Evolutionary conservation across 2,113 vertebrate species (phyloP).

Genomic region (Myotis brandtii): DNA sequence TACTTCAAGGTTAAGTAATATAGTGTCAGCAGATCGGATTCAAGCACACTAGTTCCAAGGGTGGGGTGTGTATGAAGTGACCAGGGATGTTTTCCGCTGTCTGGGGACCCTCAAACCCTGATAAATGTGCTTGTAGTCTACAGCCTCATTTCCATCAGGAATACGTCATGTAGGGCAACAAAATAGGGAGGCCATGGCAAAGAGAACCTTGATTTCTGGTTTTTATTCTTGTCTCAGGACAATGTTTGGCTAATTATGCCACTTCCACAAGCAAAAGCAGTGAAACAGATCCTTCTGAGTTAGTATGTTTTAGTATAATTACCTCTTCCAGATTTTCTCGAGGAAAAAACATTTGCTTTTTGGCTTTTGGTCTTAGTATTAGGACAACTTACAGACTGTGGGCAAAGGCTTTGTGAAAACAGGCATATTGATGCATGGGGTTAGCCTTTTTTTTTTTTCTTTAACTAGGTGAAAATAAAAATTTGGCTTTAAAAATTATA

Average conservation of each 20-base stretch:
- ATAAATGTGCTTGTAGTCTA: background rate
- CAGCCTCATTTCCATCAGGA: background rate
- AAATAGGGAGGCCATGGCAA: background rate
- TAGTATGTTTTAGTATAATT: slow-evolving; percentile 61
- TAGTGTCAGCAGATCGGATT: background rate
- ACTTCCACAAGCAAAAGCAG: slow-evolving; percentile 38
- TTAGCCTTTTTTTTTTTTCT: slow-evolving; percentile 35
- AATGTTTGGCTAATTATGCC: slow-evolving; percentile 59
- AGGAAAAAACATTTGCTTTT: slow-evolving; percentile 68
- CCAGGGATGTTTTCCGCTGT: background rate
- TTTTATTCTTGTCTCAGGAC: slow-evolving; percentile 31
- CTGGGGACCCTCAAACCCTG: background rate
- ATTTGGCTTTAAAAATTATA: slow-evolving; percentile 38
- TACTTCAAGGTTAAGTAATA: background rate
- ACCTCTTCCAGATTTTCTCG: slow-evolving; percentile 71
- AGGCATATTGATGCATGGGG: slow-evolving; percentile 69
- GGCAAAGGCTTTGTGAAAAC: slow-evolving; percentile 73
- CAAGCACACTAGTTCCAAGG: background rate
- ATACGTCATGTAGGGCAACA: background rate
- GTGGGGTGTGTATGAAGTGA: background rate
- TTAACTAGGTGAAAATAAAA: slow-evolving; percentile 44
- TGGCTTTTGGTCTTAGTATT: slow-evolving; percentile 76
- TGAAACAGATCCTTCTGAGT: slow-evolving; percentile 51
- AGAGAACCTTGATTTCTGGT: slow-evolving; percentile 19
- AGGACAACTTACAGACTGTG: slow-evolving; percentile 75